Base-by-base conservation (phyloP, 2,888 invertebrate species). In the Cecidostiba fungosa region DNA sequence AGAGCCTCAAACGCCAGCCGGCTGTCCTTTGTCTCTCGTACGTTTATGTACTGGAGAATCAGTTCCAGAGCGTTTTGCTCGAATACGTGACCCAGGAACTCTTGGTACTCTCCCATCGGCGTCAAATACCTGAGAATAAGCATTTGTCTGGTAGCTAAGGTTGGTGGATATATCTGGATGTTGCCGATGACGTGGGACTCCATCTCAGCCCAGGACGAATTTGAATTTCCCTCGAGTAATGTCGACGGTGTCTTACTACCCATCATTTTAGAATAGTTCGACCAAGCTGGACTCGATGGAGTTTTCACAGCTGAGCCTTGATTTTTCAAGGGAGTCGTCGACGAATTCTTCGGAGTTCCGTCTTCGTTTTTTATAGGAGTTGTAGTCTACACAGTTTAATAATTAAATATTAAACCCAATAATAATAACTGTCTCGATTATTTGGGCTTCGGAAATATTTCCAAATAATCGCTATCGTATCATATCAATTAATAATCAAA, bases 91-190 rank as follows among this genome's bases (percentile, higher is more conserved):
- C 97, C 97, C 36, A 99, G 95, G 92, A 99, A 97, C 96, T 99
- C 99, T 93, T 99, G 99, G 92, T 99, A 99, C 92, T 99, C 99
- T 19, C 99, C 99, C 96, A 99, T 97, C 0, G 99, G 98, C 4
- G 98, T 97, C n/a, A 99, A 95, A 92, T 99, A 99, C 89, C 98
- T 95, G 43, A 99, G 94, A 90, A 99, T 98, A 2, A 99, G 95
- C 94, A 99, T 97, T 93, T 99, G 99, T 92, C 97, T 96, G 47
- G 98, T 98, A 0, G 97, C 97, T 80, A 96, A 94, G 0, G 97
- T 98, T 2, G 98, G 96, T 10, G 99, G 99, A 93, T 97, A 96
- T 89, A 99, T 96, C 91, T 98, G 97, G 89, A 98, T 97, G 50
- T 96, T 97, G 89, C 98, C 98, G 89, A 98, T 98, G 85, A 98